phyloP scores from a whole-genome alignment of 1,140 invertebrate species.

The Pseudomyrmex dendroicus region DNA sequence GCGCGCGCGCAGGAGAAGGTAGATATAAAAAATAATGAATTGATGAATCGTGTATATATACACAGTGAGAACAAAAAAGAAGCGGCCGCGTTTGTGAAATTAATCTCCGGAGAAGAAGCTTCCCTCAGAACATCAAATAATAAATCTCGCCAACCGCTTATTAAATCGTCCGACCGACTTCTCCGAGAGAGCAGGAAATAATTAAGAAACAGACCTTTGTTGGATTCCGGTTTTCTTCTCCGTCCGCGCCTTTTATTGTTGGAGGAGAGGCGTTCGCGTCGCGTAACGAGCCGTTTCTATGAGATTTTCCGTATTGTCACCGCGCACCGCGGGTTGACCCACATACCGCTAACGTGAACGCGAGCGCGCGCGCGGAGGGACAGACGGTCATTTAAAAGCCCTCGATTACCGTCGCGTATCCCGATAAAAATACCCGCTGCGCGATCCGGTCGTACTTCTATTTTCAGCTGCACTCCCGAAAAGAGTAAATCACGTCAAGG shows the following conservation, averaged over 20 bases:
- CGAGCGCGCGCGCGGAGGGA: neutral
- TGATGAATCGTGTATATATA: constrained; percentile 15
- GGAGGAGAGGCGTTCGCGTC: neutral
- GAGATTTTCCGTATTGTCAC: constrained; percentile 53
- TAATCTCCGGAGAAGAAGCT: constrained; percentile 22
- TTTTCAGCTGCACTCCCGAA: constrained; percentile 31
- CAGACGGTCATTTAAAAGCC: constrained; percentile 53
- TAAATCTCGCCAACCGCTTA: constrained; percentile 16
- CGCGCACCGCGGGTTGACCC: neutral
- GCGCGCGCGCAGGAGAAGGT: neutral
- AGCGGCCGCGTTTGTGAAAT: constrained; percentile 8
- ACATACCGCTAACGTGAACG: constrained; percentile 41
- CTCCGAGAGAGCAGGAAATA: constrained; percentile 7
- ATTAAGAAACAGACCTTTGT: constrained; percentile 45
- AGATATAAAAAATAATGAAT: constrained; percentile 5
- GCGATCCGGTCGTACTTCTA: constrained; percentile 31
- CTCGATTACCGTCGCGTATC: constrained; percentile 49
- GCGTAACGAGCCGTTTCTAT: constrained; percentile 21
- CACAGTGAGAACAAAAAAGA: neutral
- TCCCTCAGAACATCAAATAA: neutral
- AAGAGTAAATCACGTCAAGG: constrained; percentile 53
- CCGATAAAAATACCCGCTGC: constrained; percentile 41
- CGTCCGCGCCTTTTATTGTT: neutral
- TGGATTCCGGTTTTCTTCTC: constrained; percentile 14
- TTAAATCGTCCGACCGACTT: constrained; percentile 29